Base-by-base conservation (phyloP, 2,113 vertebrate genomes). In the Notothenia coriiceps region DNA sequence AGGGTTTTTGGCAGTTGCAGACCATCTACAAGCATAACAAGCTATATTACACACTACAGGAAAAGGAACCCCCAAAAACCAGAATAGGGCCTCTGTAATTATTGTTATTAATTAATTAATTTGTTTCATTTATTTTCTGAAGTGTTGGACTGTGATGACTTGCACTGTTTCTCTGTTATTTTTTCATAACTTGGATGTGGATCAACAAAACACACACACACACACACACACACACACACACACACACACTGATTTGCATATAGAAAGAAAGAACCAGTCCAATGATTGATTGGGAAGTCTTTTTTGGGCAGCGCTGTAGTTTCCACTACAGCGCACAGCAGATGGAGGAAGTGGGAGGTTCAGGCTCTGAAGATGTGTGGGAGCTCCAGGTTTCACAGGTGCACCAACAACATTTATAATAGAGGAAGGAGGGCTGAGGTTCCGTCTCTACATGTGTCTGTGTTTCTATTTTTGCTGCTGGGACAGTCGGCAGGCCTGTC, bases 401-500 rank as follows among this genome's bases (percentile, higher is more conserved):
- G 85, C 77, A 78, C 22, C 65, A 78, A 47, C 59, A 68, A 66
- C 75, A 73, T 78, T 73, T 63, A 73, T 79, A 56, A 73, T 59
- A 20, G 57, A 83, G 60, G 44, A 62, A 71, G 50, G 74, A 43
- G 40, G 50, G 55, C 57, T 35, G 57, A 59, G 54, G 46, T 12
- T 75, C 9, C 3, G 9, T 70, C 44, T 73, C 77, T 59, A 61
- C 55, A 44, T 73, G 33, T 59, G 55, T 59, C 72, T 71, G 76
- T 14, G 49, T 17, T 80, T 80, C 76, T 86, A 82, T 91, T 88
- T 91, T 74, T 83, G 85, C 66, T 71, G 64, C 70, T 1, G 66
- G 76, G 57, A 76, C 10, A 82, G 74, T 91, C 91, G 88, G 90
- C 86, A 87, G 84, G 81, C 75, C 69, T 87, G 91, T 90, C 88